Conservation (phyloP, 1,140 invertebrate genomes). For the Harlomillsia oculata region DNA sequence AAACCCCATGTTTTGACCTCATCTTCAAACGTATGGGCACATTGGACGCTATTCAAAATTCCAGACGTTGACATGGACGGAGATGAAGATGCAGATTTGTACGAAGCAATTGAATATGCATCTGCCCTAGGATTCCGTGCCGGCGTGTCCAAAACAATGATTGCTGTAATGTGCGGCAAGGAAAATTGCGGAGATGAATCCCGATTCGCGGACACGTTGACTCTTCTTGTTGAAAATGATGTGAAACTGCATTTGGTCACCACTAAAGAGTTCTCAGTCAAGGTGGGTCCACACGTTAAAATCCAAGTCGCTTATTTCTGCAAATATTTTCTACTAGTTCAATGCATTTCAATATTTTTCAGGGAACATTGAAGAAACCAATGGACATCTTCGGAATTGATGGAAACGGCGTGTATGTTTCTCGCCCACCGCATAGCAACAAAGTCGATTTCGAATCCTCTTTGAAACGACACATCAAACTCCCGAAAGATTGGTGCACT, state of each 20-base stretch:
- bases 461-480: conserved; percentile 40
- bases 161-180: conserved; percentile 42
- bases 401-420: conserved; percentile 40
- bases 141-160: conserved; percentile 45
- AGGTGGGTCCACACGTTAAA: conserved; percentile 17
- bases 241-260: conserved; percentile 43
- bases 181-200: conserved; percentile 37
- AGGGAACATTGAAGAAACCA: conserved; percentile 25
- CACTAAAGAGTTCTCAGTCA: conserved; percentile 36
- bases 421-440: conserved; percentile 37
- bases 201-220: conserved; percentile 38
- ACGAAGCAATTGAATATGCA: conserved; percentile 43
- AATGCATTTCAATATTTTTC: neutral
- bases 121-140: conserved; percentile 44
- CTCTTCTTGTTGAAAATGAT: conserved; percentile 40
- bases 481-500: conserved; percentile 45
- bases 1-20: conserved; percentile 42
- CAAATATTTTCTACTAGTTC: neutral
- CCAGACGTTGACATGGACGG: conserved; percentile 19
- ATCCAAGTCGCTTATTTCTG: neutral
- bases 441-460: conserved; percentile 36
- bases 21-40: conserved; percentile 41
- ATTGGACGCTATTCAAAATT: conserved; percentile 29
- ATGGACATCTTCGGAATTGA: conserved; percentile 42
- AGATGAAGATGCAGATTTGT: conserved; percentile 22